Base-by-base conservation (phyloP, 2,888 invertebrate genomes). In the Brachyptera risi region DNA sequence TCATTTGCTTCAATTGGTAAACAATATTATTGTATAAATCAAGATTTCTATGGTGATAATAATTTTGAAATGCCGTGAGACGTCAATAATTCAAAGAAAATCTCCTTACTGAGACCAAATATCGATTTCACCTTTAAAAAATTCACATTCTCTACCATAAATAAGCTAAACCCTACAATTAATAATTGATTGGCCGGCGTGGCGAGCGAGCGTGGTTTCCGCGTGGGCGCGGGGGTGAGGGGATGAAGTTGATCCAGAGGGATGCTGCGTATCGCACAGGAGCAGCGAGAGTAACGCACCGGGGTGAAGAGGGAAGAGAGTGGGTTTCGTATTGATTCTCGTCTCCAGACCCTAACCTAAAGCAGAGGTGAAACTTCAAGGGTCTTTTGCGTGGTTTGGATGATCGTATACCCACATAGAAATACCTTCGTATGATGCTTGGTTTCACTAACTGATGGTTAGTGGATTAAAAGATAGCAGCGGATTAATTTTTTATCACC, bases 211-310 rank as follows among this genome's bases (percentile, higher is more conserved):
- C n/a, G n/a, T n/a, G n/a, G n/a, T n/a, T n/a, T n/a, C n/a, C n/a
- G n/a, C n/a, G 35, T 31, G 9, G 15, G 40, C 23, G 4, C n/a
- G 47, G 47, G 21, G 47, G 3, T 21, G 24, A 11, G n/a, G 44
- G 23, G 47, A 31, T 7, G 31, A 11, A 11, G 31, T 11, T 31
- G 31, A 5, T 31, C 31, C 31, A 31, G 47, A 47, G 47, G 47
- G 47, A 47, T 23, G 47, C 47, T 47, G 47, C 24, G 47, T 21
- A 21, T 42, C 17, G 21, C 42, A 21, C 42, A 42, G 42, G 42
- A 42, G 42, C 42, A 42, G 42, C 7, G 9, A 42, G 42, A 15
- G 17, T 17, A 17, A 5, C 5, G 15, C n/a, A 3, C 13, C 3
- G 17, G 42, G 21, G 42, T 1, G 42, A 19, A 5, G 21, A 2